Conservation (phyloP, 1,140 invertebrate species). For the Ctenoplectra terminalis region DNA sequence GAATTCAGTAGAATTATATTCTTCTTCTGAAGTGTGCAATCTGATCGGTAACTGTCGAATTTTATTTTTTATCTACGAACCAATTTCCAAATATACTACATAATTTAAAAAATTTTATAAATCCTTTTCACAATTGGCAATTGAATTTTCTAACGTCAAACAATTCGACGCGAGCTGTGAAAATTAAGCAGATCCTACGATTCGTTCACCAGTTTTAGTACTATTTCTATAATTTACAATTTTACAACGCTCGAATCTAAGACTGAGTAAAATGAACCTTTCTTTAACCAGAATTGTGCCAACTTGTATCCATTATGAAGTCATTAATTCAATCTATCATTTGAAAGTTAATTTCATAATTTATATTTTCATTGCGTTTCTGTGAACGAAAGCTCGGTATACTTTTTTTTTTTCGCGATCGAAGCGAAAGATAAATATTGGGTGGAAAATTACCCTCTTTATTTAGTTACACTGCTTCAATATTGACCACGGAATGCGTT, state of each 20-base stretch:
- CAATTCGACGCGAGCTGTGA: neutral
- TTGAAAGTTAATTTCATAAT: neutral
- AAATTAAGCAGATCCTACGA: neutral
- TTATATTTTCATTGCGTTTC: slow-evolving; percentile 3
- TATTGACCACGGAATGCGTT: neutral
- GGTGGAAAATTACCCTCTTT: neutral
- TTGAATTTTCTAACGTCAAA: neutral
- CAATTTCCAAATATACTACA: neutral
- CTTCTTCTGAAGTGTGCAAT: neutral
- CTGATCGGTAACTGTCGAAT: neutral
- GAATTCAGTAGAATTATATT: too few species aligned
- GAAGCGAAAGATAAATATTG: slow-evolving; percentile 7
- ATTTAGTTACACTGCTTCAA: neutral
- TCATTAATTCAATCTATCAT: neutral
- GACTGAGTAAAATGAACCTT: neutral
- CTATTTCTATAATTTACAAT: neutral
- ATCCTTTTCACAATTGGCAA: neutral
- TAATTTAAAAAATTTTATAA: neutral
- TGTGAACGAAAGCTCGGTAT: neutral
- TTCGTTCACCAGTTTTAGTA: neutral
- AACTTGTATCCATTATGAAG: too few species aligned
- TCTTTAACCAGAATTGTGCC: too few species aligned
- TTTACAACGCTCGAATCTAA: neutral
- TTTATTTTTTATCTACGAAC: neutral
- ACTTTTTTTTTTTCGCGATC: neutral